phyloP scores from a whole-genome alignment of 2,113 vertebrate species.

The Mormyrus iriodes region DNA sequence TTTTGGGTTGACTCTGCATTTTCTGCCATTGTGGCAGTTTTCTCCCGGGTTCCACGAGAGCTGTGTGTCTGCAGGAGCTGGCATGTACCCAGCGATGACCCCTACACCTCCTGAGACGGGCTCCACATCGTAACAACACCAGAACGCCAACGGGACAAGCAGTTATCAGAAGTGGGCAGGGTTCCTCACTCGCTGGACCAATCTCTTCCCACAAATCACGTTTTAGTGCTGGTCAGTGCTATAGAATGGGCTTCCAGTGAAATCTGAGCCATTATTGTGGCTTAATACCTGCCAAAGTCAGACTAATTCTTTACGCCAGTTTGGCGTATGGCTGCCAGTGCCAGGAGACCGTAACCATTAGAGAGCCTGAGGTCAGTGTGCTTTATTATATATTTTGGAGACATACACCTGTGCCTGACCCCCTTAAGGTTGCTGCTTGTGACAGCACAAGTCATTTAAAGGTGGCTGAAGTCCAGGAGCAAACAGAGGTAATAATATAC shows the following conservation, averaged over 20 bases:
- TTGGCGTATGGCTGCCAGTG: background rate
- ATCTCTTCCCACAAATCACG: background rate
- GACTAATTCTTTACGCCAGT: background rate
- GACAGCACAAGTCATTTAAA: constrained; percentile 9
- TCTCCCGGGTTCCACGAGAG: background rate
- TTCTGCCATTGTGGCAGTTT: background rate
- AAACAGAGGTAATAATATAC: background rate
- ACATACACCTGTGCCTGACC: background rate
- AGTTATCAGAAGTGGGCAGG: background rate
- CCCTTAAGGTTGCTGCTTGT: background rate
- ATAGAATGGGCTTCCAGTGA: background rate
- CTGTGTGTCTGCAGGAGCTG: background rate
- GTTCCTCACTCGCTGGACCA: background rate
- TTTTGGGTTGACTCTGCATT: background rate
- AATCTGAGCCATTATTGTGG: background rate
- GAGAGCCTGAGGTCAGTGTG: background rate
- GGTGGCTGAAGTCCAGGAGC: background rate
- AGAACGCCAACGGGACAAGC: background rate
- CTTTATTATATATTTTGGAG: background rate
- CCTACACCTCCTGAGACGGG: background rate
- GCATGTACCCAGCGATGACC: background rate
- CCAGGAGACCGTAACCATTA: background rate
- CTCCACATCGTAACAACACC: background rate
- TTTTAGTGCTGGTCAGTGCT: background rate
- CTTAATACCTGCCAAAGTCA: background rate